These are phyloP conservation scores for Zosterops hypoxanthus DNA, from an alignment of 2,113 vertebrate species.

Conservation along the genomic window DNA sequence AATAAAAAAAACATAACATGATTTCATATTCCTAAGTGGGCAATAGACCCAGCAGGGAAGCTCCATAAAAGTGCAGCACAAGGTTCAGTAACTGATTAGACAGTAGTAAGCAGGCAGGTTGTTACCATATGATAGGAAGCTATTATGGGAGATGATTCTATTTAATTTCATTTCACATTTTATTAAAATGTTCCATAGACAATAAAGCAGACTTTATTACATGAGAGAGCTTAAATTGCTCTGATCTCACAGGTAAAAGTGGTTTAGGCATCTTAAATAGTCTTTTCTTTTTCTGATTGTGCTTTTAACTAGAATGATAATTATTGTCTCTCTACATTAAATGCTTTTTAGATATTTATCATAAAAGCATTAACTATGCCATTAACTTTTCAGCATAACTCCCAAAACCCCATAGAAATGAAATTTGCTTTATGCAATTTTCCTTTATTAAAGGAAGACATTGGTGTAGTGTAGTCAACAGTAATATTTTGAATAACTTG, in stretches of 20 bases:
- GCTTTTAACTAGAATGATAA: neutral
- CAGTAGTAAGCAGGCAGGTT: constrained; percentile 21
- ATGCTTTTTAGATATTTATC: neutral
- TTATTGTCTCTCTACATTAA: neutral
- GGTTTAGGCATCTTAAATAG: neutral
- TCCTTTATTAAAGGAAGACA: neutral
- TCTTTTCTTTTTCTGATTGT: neutral
- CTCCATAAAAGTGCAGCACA: neutral
- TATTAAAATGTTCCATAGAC: constrained; percentile 20
- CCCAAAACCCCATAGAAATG: neutral
- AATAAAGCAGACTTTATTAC: neutral
- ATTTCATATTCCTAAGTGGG: constrained; percentile 39
- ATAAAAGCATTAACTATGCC: neutral
- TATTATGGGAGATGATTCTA: constrained; percentile 32
- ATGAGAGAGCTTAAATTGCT: neutral
- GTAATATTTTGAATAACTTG: neutral
- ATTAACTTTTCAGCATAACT: neutral
- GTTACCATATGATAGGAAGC: constrained; percentile 16
- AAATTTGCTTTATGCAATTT: neutral
- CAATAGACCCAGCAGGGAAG: constrained; percentile 28
- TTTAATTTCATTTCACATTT: constrained; percentile 52
- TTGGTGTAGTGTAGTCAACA: neutral
- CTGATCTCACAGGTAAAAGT: neutral
- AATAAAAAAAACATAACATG: constrained; percentile 4
- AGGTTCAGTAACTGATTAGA: constrained; percentile 45